Conservation (phyloP, 2,113 vertebrate species). For the Marcusenius ussheri region DNA sequence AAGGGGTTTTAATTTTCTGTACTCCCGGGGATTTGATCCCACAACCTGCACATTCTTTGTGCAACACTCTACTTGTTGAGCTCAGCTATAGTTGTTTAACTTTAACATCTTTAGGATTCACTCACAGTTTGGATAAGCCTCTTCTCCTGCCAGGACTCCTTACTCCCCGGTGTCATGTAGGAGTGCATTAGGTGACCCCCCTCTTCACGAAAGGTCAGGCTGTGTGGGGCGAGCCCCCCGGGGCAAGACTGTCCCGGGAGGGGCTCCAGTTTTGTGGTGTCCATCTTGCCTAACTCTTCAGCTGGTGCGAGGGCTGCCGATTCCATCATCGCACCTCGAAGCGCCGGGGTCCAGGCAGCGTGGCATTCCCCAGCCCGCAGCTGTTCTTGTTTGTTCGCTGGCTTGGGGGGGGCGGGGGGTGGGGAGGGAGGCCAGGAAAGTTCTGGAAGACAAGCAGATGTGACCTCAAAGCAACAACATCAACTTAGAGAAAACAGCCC, state of each 20-base stretch:
- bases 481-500: background rate
- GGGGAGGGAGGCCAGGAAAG: background rate
- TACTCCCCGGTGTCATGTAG: conserved; percentile 52
- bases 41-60: background rate
- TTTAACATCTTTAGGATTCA: conserved; percentile 1
- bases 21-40: background rate
- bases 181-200: conserved; percentile 23
- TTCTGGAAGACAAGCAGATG: conserved; percentile 27
- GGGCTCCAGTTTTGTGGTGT: background rate
- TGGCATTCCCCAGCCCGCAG: conserved; percentile 14
- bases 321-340: background rate
- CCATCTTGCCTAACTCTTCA: background rate
- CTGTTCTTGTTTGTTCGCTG: background rate
- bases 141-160: conserved; percentile 66
- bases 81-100: background rate
- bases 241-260: background rate
- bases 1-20: background rate
- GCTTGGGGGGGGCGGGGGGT: background rate
- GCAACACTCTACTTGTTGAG: background rate
- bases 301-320: background rate
- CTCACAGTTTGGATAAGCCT: conserved; percentile 63
- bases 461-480: background rate
- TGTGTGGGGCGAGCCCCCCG: background rate
- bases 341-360: background rate
- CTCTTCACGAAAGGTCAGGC: background rate